Percentiles rank a stretch among this genome's conserved stretches.
These are phyloP conservation scores for Anniella stebbinsi DNA, from an alignment of 2,797 vertebrate species.

Conservation along the genomic window DNA sequence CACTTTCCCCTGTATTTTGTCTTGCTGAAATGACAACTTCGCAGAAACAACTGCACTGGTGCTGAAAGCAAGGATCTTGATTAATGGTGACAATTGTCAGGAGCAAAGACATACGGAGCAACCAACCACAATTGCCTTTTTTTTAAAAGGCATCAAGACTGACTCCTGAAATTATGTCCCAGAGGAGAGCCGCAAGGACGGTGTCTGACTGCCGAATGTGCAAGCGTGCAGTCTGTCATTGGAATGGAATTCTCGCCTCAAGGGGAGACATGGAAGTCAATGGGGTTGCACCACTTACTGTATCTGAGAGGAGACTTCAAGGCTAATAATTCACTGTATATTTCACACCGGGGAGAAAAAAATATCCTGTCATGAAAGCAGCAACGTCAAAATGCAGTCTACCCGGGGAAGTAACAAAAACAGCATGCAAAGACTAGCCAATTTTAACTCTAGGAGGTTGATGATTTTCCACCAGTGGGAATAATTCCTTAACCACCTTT, in stretches of 20 bases:
- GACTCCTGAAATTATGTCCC: constrained; percentile 57
- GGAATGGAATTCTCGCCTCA: constrained; percentile 46
- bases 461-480: constrained; percentile 22
- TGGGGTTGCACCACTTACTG: constrained; percentile 12
- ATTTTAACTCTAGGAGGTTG: constrained; percentile 34
- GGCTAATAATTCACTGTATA: constrained; percentile 5
- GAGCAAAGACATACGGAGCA: constrained; percentile 43
- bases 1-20: constrained; percentile 35
- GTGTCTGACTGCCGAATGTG: constrained; percentile 39
- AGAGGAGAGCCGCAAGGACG: constrained; percentile 23
- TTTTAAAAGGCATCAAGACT: constrained; percentile 35
- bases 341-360: constrained; percentile 9
- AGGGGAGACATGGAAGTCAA: constrained; percentile 46
- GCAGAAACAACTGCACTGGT: constrained; percentile 25
- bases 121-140: constrained; percentile 40
- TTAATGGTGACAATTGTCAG: constrained; percentile 51
- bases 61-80: constrained; percentile 51
- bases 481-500: constrained; percentile 3
- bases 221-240: constrained; percentile 2
- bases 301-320: constrained; percentile 40
- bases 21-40: constrained; percentile 17
- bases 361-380: constrained; percentile 44
- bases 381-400: constrained; percentile 23
- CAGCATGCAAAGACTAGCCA: constrained; percentile 24
- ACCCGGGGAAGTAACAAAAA: neutral